A percentile compares a stretch with the other conserved stretches of the same genome.
These are phyloP conservation scores for Calidris pygmaea DNA, from an alignment of 2,113 vertebrate genomes.

Conservation along the genomic window DNA sequence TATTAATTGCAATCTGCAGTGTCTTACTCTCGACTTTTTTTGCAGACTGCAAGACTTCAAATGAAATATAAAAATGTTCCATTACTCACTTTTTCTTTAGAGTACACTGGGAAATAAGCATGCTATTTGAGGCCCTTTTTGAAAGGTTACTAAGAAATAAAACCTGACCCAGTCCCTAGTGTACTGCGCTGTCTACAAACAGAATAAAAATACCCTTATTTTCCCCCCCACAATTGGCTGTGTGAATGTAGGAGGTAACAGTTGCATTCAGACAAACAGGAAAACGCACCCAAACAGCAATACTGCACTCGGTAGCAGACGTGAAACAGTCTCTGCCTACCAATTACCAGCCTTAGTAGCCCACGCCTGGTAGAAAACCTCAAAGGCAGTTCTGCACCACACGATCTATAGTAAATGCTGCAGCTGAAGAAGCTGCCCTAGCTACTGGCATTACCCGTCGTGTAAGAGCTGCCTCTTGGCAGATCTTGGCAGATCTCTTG, in stretches of 20 bases:
- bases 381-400: rapidly evolving
- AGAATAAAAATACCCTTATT: conserved; percentile 54
- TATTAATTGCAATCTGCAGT: background rate
- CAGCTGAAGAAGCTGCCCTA: background rate
- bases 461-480: background rate
- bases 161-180: conserved; percentile 41
- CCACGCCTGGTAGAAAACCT: background rate
- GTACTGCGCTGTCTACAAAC: background rate
- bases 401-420: rapidly evolving
- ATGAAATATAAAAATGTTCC: conserved; percentile 40
- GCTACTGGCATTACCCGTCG: background rate
- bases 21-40: background rate
- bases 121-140: background rate
- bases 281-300: background rate
- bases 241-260: background rate
- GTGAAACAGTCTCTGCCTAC: background rate
- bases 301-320: background rate
- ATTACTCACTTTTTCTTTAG: conserved; percentile 50
- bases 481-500: background rate
- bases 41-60: background rate
- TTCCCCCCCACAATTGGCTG: background rate
- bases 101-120: conserved; percentile 24
- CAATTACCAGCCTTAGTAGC: background rate
- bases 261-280: background rate
- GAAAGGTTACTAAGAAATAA: conserved; percentile 55